A percentile compares a stretch with the other conserved stretches of the same genome.
These are phyloP conservation scores for Catocala fraxini DNA, from an alignment of 2,888 invertebrate genomes.

Conservation along the genomic window DNA sequence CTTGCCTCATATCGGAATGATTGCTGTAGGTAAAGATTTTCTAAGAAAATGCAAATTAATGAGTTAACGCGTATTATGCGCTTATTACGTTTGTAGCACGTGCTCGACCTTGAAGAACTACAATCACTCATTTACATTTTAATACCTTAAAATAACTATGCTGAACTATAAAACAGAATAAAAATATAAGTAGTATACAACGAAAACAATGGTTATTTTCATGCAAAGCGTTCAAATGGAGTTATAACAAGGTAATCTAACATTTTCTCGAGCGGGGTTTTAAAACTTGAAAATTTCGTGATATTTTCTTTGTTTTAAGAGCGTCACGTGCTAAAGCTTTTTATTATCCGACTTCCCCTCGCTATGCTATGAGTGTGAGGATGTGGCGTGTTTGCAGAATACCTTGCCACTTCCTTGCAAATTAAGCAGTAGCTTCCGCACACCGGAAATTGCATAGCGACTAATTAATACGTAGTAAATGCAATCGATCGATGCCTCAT, in stretches of 20 bases:
- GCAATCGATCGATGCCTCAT: constrained; percentile 11
- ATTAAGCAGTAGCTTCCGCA: constrained; percentile 65
- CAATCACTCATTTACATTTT: no score
- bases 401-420: constrained; percentile 65
- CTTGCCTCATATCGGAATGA: no score
- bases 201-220: constrained; percentile 1
- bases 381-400: constrained; percentile 54
- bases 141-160: neutral
- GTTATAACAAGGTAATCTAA: constrained; percentile 37
- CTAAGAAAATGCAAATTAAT: neutral
- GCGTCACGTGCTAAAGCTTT: constrained; percentile 80
- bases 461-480: constrained; percentile 31
- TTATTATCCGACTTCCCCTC: constrained; percentile 69
- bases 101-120: neutral
- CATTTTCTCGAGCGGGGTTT: constrained; percentile 52
- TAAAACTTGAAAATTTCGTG: constrained; percentile 60
- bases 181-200: constrained; percentile 11
- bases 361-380: constrained; percentile 29
- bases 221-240: constrained; percentile 28
- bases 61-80: neutral
- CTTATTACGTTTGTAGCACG: neutral
- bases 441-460: constrained; percentile 47
- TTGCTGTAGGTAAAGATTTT: neutral
- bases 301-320: constrained; percentile 73
- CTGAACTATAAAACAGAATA: neutral